These are phyloP conservation scores for Gallinago undulata DNA, from an alignment of 2,113 vertebrate species.

Conservation along the genomic window DNA sequence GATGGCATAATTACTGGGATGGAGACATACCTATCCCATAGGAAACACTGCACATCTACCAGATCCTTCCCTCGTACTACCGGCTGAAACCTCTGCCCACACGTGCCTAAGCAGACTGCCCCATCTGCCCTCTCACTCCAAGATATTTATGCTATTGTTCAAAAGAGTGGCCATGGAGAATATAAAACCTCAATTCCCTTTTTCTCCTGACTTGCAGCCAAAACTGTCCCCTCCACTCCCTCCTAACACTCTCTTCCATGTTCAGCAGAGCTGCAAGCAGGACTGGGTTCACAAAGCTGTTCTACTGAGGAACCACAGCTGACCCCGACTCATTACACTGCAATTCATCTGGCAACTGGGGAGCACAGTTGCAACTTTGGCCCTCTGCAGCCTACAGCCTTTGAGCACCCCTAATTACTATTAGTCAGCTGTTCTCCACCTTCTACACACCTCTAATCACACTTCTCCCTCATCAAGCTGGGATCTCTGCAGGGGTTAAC, in stretches of 20 bases:
- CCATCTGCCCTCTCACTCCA: background rate
- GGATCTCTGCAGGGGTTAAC: conserved; percentile 42
- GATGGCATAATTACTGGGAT: background rate
- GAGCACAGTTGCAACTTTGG: background rate
- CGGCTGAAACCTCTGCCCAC: background rate
- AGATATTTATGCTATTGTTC: background rate
- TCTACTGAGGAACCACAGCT: background rate
- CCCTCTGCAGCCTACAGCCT: background rate
- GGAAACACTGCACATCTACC: background rate
- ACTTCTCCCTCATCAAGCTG: background rate
- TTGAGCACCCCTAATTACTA: background rate
- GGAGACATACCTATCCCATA: background rate
- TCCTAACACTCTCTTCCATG: background rate
- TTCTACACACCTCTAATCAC: conserved; percentile 15
- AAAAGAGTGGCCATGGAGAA: background rate
- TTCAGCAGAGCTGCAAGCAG: background rate
- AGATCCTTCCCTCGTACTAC: background rate
- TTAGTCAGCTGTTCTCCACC: background rate
- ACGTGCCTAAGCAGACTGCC: background rate
- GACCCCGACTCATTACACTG: background rate
- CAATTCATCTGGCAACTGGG: background rate
- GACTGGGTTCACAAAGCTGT: background rate
- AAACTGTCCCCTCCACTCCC: background rate
- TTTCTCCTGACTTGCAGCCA: background rate
- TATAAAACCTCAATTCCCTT: background rate